Evolutionary conservation across 92 coral and sea anemone species (phyloP), one percentile per base, ranked within the genome.

Genomic region (Scolanthus callimorphus): DNA sequence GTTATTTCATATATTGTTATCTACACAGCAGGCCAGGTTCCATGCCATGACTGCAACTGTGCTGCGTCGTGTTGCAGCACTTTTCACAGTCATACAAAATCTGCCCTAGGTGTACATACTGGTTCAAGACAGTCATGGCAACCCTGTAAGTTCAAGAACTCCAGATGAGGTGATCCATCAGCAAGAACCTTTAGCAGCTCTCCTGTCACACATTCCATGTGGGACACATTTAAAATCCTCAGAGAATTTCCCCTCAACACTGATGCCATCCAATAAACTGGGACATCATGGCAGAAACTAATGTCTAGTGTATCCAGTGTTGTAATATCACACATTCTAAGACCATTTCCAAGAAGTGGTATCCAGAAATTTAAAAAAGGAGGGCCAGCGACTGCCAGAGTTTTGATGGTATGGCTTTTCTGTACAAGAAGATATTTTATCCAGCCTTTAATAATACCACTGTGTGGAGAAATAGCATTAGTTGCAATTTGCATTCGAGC

Each of bases 51-150:
- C n/a, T n/a, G n/a, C n/a, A n/a, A n/a, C n/a, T n/a, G n/a, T n/a
- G n/a, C n/a, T n/a, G n/a, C n/a, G n/a, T n/a, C n/a, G n/a, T n/a
- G n/a, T n/a, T n/a, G n/a, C n/a, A n/a, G n/a, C n/a, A n/a, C n/a
- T n/a, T n/a, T n/a, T n/a, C n/a, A n/a, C n/a, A n/a, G n/a, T n/a
- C n/a, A n/a, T n/a, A n/a, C n/a, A n/a, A n/a, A n/a, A n/a, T n/a
- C n/a, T n/a, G n/a, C n/a, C n/a, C n/a, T n/a, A n/a, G n/a, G n/a
- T n/a, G 17, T 38, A 57, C 75, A 0, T 68, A 68, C 75, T 11
- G 75, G 75, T 11, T 68, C 64, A 11, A 68, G 57, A 27, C 75
- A 43, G 34, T 68, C 75, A 68, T 68, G 75, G 43, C 75, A 57
- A 30, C 75, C 75, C 20, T 68, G 75, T 1, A 68, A 45, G 54